Percentiles rank a stretch among this genome's conserved stretches.
Evolutionary conservation across 1,140 invertebrate genomes (phyloP).

Genomic region (Dendroctonus valens): DNA sequence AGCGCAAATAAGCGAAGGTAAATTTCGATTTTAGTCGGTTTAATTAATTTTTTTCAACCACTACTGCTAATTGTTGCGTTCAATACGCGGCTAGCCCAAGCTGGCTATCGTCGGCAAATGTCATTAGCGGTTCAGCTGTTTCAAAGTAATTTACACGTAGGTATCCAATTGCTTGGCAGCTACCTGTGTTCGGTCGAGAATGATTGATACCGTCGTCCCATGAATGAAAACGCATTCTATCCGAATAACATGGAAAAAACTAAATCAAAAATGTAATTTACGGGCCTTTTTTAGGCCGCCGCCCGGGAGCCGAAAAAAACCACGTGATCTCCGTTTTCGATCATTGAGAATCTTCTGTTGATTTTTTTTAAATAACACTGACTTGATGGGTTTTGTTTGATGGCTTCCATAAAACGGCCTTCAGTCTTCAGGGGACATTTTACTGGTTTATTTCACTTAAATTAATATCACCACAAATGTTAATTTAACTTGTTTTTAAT

Average conservation of each 20-base stretch:
- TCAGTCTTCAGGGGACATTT: too few species aligned
- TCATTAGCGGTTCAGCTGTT: conserved; percentile 6
- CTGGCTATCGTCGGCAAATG: not conserved
- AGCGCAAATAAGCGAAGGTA: too few species aligned
- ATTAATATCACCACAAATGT: too few species aligned
- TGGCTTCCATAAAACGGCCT: too few species aligned
- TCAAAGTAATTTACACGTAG: conserved; percentile 26
- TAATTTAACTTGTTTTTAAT: too few species aligned
- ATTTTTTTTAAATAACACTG: too few species aligned
- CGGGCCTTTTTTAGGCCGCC: conserved; percentile 11
- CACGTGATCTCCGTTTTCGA: conserved; percentile 6
- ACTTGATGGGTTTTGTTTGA: too few species aligned
- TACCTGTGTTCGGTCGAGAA: conserved; percentile 24
- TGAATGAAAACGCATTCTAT: conserved; percentile 27
- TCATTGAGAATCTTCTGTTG: not conserved
- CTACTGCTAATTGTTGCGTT: too few species aligned
- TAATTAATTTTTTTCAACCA: too few species aligned
- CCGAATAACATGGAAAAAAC: conserved; percentile 18
- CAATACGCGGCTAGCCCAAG: too few species aligned
- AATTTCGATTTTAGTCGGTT: too few species aligned
- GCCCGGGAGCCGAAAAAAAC: conserved; percentile 8
- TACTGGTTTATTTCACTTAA: too few species aligned
- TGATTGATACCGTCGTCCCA: conserved; percentile 17
- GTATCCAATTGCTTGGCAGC: conserved; percentile 19
- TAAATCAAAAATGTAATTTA: conserved; percentile 27